Evolutionary conservation across 2,113 vertebrate genomes (phyloP).

Genomic region (Eretmochelys imbricata): DNA sequence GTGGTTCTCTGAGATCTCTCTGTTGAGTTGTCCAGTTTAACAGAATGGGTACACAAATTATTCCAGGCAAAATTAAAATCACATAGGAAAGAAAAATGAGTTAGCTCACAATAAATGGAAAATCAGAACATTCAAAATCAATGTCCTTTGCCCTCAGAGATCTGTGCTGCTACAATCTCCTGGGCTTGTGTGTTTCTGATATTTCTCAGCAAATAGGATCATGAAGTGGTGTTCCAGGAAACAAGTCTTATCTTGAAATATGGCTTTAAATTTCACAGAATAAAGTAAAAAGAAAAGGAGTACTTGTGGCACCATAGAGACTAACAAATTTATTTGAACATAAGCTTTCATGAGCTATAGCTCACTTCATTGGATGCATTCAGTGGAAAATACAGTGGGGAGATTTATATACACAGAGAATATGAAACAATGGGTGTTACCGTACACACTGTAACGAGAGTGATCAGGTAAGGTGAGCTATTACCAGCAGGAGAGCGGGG

Average conservation of each 20-base stretch:
- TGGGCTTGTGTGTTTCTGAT: background rate
- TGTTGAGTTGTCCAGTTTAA: background rate
- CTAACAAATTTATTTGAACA: no score
- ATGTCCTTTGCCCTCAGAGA: background rate
- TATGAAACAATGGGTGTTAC: no score
- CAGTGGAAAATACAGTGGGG: no score
- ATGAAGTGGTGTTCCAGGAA: background rate
- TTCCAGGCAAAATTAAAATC: conserved; percentile 12
- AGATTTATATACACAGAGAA: no score
- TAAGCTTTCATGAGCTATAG: no score
- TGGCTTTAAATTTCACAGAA: background rate
- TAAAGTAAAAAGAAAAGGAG: background rate
- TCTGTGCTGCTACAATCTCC: background rate
- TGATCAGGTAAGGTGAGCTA: no score
- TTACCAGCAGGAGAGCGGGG: no score
- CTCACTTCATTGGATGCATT: no score
- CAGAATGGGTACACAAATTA: background rate
- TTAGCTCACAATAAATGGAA: background rate
- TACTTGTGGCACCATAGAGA: no score
- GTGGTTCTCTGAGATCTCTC: background rate
- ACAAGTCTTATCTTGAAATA: background rate
- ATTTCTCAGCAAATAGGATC: background rate
- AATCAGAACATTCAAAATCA: background rate
- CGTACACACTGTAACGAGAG: no score
- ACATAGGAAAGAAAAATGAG: background rate